Percentiles rank a stretch among this genome's conserved stretches.
Evolutionary conservation across 53 echinoderm and acorn worm genomes (phyloP).

Genomic region (Luidia sarsii): DNA sequence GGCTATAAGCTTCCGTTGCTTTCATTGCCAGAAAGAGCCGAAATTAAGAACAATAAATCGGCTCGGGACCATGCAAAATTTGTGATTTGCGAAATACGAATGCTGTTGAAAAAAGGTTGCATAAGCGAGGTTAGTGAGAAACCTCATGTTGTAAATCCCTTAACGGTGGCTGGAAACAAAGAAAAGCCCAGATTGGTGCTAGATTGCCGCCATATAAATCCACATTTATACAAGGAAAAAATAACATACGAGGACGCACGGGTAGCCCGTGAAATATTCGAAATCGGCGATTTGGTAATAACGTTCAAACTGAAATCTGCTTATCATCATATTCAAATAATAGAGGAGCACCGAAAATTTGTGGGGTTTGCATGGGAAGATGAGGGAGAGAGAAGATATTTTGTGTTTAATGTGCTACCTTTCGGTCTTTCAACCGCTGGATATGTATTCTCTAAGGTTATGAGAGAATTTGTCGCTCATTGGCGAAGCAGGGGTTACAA

Average conservation of each 20-base stretch:
- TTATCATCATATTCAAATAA: conserved; percentile 40
- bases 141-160: conserved; percentile 32
- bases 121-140: conserved; percentile 11
- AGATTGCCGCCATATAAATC: conserved; percentile 34
- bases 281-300: conserved; percentile 6
- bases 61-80: conserved; percentile 1
- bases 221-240: conserved; percentile 36
- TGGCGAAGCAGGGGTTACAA: conserved; percentile 33
- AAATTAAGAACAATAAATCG: conserved; percentile 5
- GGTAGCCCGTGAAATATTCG: conserved; percentile 27
- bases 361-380: conserved; percentile 39
- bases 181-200: conserved; percentile 24
- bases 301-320: conserved; percentile 39
- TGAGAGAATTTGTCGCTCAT: conserved; percentile 11
- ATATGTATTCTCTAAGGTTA: conserved; percentile 33
- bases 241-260: conserved; percentile 23
- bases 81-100: conserved; percentile 6
- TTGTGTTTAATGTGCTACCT: conserved; percentile 52
- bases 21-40: no score
- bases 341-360: conserved; percentile 18
- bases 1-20: no score
- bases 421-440: conserved; percentile 50
- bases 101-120: conserved; percentile 20
- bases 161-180: conserved; percentile 40
- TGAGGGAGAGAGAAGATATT: conserved; percentile 12